phyloP scores from a whole-genome alignment of 2,113 vertebrate genomes.

The Empidonax traillii region DNA sequence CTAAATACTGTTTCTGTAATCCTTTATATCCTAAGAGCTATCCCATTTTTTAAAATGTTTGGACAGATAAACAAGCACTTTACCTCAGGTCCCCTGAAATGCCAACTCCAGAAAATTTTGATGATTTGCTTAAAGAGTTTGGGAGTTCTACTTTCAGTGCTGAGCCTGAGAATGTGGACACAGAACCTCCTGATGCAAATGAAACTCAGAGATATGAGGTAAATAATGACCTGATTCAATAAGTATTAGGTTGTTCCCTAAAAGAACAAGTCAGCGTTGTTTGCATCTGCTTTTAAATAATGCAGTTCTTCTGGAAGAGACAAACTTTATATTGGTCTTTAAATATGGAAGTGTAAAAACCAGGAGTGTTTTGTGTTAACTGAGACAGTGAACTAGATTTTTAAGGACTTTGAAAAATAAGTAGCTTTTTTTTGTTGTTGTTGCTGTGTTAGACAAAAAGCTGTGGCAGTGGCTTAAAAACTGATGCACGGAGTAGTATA shows the following conservation, averaged over 20 bases:
- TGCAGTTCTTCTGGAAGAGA: neutral
- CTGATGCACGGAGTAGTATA: neutral
- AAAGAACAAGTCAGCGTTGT: neutral
- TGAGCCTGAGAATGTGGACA: neutral
- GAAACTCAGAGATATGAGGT: constrained; percentile 77
- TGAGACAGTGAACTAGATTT: neutral
- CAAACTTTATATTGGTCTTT: neutral
- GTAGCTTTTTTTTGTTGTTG: neutral
- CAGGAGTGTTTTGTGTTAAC: neutral
- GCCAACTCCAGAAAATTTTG: constrained; percentile 84
- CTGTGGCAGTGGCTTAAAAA: neutral
- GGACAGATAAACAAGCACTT: constrained; percentile 81
- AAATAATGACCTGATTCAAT: neutral
- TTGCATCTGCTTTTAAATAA: neutral
- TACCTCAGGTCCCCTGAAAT: constrained; percentile 79
- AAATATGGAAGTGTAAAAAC: neutral
- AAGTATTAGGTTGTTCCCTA: neutral
- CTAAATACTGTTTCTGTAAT: neutral
- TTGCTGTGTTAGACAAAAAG: neutral
- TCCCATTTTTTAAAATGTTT: neutral
- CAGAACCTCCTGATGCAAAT: neutral
- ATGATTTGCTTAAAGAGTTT: constrained; percentile 76
- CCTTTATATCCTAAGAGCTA: neutral
- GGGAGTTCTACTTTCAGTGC: constrained; percentile 60
- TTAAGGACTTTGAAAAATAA: neutral